A percentile compares a stretch with the other conserved stretches of the same genome.
Evolutionary conservation across 2,888 invertebrate genomes (phyloP).

Genomic region (Agrotis clavis): DNA sequence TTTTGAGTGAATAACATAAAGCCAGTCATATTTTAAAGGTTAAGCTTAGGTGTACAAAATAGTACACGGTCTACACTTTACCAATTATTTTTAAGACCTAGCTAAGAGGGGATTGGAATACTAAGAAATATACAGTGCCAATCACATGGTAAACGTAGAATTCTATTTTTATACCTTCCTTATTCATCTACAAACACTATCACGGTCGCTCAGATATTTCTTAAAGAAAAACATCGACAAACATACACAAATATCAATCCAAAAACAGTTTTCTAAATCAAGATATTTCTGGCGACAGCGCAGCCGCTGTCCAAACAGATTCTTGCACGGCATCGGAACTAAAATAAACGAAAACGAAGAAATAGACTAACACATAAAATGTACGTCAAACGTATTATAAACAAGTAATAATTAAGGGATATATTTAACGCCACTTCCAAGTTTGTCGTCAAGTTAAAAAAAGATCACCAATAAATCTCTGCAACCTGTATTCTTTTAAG

Average conservation of each 20-base stretch:
- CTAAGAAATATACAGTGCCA: background rate
- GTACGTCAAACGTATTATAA: slow-evolving; percentile 76
- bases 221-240: slow-evolving; percentile 38
- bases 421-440: slow-evolving; percentile 78
- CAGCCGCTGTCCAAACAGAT: slow-evolving; percentile 59
- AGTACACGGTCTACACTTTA: too few species aligned
- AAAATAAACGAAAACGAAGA: slow-evolving; percentile 70
- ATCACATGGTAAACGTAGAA: background rate
- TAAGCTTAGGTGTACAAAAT: too few species aligned
- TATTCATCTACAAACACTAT: slow-evolving; percentile 44
- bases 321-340: slow-evolving; percentile 56
- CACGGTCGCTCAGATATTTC: slow-evolving; percentile 28
- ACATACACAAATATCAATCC: slow-evolving; percentile 57
- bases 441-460: slow-evolving; percentile 86
- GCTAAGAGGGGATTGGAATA: too few species aligned
- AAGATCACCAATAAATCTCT: slow-evolving; percentile 73
- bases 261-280: slow-evolving; percentile 45
- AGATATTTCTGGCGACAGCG: slow-evolving; percentile 49
- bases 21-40: too few species aligned
- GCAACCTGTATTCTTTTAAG: slow-evolving; percentile 66
- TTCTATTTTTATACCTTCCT: background rate
- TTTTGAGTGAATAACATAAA: too few species aligned
- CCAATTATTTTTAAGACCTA: too few species aligned
- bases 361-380: slow-evolving; percentile 71
- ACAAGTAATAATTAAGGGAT: slow-evolving; percentile 78